phyloP scores from a whole-genome alignment of 1,140 invertebrate species.

The Chironomus striatipennis region DNA sequence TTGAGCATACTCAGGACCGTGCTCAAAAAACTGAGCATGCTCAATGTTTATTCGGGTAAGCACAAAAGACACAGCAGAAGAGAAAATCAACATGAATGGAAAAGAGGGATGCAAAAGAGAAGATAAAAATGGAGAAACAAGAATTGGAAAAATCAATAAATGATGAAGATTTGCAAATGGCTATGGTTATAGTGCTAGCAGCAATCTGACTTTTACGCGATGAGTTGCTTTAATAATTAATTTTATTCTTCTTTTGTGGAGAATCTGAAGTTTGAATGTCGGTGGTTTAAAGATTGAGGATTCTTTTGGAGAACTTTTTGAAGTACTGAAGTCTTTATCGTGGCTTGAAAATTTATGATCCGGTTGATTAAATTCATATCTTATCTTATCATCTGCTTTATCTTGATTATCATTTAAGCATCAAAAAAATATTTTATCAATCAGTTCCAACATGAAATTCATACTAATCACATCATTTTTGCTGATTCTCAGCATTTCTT shows the following conservation, averaged over 20 bases:
- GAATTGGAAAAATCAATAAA: background rate
- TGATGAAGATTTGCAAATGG: background rate
- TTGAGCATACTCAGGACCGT: no score
- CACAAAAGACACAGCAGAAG: background rate
- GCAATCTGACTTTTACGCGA: background rate
- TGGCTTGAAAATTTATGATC: background rate
- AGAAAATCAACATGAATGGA: background rate
- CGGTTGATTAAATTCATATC: background rate
- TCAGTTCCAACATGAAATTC: background rate
- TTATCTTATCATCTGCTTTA: background rate
- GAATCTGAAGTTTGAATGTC: background rate
- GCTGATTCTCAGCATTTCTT: background rate
- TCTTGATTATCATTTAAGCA: background rate
- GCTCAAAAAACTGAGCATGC: no score
- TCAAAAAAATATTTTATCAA: background rate
- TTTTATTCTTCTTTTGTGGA: background rate
- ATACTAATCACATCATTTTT: background rate
- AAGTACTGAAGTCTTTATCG: no score
- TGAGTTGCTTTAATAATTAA: background rate
- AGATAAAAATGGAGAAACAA: background rate
- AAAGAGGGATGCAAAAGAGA: background rate
- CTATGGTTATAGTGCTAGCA: background rate
- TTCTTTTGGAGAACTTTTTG: background rate
- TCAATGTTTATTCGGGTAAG: no score
- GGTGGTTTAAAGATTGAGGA: background rate